A percentile compares a stretch with the other conserved stretches of the same genome.
Conservation (phyloP, 2,888 invertebrate genomes). For the Hedychridium roseum region DNA sequence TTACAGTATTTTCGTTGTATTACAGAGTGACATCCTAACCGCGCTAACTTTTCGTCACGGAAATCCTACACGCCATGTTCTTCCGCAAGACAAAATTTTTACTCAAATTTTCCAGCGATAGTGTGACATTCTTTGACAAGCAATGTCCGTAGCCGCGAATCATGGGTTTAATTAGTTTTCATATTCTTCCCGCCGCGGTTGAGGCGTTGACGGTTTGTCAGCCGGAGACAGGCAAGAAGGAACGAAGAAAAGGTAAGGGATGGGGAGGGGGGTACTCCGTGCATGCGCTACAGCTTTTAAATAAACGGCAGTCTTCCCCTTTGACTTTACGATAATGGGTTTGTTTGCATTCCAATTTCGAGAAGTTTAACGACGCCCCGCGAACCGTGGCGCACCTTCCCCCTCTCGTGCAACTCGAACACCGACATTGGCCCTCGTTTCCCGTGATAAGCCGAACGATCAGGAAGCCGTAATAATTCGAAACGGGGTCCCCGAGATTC, state of each 20-base stretch:
- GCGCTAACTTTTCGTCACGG: too few relatives aligned
- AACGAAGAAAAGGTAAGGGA: constrained; percentile 1
- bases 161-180: constrained; percentile 58
- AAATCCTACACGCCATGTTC: too few relatives aligned
- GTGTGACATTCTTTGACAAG: constrained; percentile 11
- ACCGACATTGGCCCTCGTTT: neutral
- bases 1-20: too few relatives aligned
- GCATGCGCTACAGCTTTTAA: constrained; percentile 49
- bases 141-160: constrained; percentile 11
- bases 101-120: constrained; percentile 12
- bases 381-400: constrained; percentile 24
- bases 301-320: constrained; percentile 54
- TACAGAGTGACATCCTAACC: too few relatives aligned
- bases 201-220: constrained; percentile 50
- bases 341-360: constrained; percentile 58
- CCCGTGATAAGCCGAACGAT: constrained; percentile 5
- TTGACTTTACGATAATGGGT: constrained; percentile 58
- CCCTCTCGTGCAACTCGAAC: too few relatives aligned
- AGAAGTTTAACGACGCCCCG: constrained; percentile 49
- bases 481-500: constrained; percentile 8
- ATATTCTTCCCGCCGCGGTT: constrained; percentile 51
- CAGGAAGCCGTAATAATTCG: constrained; percentile 16
- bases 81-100: too few relatives aligned
- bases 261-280: constrained; percentile 9
- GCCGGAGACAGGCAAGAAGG: constrained; percentile 25